Conservation (phyloP, 2,113 vertebrate genomes). For the Holacanthus passer region DNA sequence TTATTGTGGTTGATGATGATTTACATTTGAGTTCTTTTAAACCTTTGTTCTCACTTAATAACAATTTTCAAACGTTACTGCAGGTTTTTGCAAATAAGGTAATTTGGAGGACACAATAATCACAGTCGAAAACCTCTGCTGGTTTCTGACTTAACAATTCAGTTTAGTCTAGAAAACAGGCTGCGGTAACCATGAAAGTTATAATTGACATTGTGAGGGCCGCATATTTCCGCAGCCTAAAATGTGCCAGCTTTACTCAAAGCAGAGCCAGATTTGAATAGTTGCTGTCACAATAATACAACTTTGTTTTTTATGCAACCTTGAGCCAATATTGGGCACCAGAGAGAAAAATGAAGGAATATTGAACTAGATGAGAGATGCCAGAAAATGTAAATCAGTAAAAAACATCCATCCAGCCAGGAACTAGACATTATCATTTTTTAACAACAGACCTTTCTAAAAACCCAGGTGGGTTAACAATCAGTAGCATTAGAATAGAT, state of each 20-base stretch:
- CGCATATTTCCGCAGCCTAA: not conserved
- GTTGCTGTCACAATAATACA: not conserved
- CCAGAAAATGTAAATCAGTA: not conserved
- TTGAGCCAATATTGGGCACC: conserved; percentile 16
- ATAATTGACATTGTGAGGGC: not conserved
- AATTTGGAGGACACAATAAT: not conserved
- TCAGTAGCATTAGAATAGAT: not conserved
- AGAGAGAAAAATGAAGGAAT: not conserved
- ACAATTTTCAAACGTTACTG: not conserved
- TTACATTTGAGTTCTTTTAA: not conserved
- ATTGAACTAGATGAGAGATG: not conserved
- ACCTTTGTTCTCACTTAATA: not conserved
- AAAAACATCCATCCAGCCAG: not conserved
- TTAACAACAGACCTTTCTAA: not conserved
- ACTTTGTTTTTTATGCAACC: not conserved
- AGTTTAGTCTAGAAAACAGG: not conserved
- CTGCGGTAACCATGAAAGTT: not conserved
- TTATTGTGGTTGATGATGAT: not conserved
- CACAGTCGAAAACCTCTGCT: not conserved
- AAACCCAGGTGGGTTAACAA: not conserved
- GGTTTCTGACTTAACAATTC: conserved; percentile 2
- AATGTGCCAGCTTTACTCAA: not conserved
- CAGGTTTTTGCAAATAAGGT: not conserved
- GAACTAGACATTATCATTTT: not conserved
- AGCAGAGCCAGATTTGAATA: conserved; percentile 5